Base-by-base conservation (phyloP, 1,140 invertebrate species). In the Solenopsis fugax region DNA sequence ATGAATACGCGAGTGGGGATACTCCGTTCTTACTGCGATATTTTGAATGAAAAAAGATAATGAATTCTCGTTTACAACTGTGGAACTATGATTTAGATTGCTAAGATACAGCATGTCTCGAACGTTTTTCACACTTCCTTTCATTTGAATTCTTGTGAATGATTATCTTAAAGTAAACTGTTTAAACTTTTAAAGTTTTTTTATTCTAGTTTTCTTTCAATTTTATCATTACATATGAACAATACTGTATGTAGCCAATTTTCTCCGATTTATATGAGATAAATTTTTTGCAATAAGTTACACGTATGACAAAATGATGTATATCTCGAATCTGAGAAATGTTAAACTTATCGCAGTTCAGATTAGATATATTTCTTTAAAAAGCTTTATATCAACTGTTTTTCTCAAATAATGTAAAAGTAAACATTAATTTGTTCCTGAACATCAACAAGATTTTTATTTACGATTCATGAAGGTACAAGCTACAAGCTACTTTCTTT, bases 21-120 rank as follows among this genome's bases (percentile, higher is more conserved):
- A 18, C 48, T 81, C 77, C 48, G 34, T 71, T 71, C 77, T 71
- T 71, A 54, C 48, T 7, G 0, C 37, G 62, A 54, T 10, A 71
- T 41, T 81, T 81, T 71, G 13, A 81, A 13, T 71, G 77, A 69
- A 81, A 81, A 69, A 41, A 71, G 29, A 80, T 54, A 29, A 69
- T 41, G 7, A 69, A 69, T 71, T 2, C 16, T 41, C 5, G 54
- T 81, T 56, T 52, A n/a, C 34, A 67, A 65, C 69, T 16, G 48
- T 52, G n/a, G 37, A 69, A 12, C 9, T 7, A 56, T 56, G 10
- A 18, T 37, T 52, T 18, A 29, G 29, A 29, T 67, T 77, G 72
- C 52, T 58, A 56, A 77, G 18, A 29, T 24, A 60, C 0, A 24
- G 29, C 54, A 41, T 18, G 41, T 81, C 9, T 71, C 50, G 45